phyloP scores from a whole-genome alignment of 2,888 invertebrate species.

The Eilema depressum region DNA sequence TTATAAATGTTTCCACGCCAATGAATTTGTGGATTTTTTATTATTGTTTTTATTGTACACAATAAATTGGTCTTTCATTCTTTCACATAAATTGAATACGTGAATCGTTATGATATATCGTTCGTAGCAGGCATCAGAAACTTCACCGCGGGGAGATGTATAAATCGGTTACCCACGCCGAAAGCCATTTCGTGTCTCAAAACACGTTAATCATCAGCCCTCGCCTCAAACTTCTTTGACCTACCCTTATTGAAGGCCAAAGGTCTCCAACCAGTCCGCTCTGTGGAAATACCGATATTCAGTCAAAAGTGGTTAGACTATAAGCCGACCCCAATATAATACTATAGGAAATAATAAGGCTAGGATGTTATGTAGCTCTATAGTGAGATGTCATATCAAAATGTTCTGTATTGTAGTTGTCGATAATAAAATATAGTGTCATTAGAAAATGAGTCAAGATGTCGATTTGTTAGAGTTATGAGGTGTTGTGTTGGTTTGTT shows the following conservation, averaged over 20 bases:
- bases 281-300: background rate
- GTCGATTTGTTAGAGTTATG: slow-evolving; percentile 65
- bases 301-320: background rate
- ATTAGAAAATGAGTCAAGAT: slow-evolving; percentile 70
- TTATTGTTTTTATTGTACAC: too few relatives aligned
- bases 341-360: background rate
- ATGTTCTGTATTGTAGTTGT: slow-evolving; percentile 48
- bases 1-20: too few relatives aligned
- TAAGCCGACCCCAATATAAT: background rate
- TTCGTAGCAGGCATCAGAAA: background rate
- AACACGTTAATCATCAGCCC: background rate
- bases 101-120: slow-evolving; percentile 1
- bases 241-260: background rate
- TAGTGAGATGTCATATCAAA: background rate
- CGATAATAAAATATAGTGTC: slow-evolving; percentile 59
- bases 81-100: background rate
- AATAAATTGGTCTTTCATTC: too few relatives aligned
- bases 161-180: background rate
- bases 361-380: slow-evolving; percentile 19
- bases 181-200: slow-evolving; percentile 4
- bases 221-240: background rate
- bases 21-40: too few relatives aligned
- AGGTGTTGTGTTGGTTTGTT: slow-evolving; percentile 83
- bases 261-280: background rate
- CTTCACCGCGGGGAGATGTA: background rate